A percentile compares a stretch with the other conserved stretches of the same genome.
phyloP scores from a whole-genome alignment of 2,113 vertebrate genomes.

The Donacobius atricapilla region DNA sequence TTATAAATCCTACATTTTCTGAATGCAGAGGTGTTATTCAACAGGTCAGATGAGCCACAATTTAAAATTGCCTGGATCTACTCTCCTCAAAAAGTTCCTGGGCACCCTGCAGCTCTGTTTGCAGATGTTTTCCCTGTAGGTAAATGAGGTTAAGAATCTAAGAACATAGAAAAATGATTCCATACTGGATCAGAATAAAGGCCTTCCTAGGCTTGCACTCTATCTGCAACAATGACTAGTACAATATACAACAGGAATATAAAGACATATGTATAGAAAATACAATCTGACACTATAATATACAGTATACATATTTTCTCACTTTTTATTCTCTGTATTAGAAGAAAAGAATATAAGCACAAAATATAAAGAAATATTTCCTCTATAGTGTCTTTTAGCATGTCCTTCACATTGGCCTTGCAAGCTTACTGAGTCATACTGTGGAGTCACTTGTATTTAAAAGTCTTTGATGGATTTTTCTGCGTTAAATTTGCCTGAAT shows the following conservation, averaged over 20 bases:
- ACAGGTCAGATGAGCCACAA: not conserved
- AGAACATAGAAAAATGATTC: not conserved
- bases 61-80: not conserved
- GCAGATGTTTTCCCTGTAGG: not conserved
- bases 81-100: not conserved
- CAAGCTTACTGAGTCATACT: not conserved
- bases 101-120: not conserved
- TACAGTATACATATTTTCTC: not conserved
- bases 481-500: not conserved
- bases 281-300: not conserved
- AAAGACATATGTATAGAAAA: not conserved
- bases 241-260: not conserved
- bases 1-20: not conserved
- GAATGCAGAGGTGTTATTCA: not conserved
- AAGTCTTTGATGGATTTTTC: not conserved
- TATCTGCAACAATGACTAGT: not conserved
- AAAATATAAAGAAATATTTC: not conserved
- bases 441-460: not conserved
- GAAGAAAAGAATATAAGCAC: not conserved
- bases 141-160: not conserved
- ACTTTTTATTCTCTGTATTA: not conserved
- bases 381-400: not conserved
- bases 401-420: not conserved
- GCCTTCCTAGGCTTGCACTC: not conserved
- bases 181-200: not conserved